phyloP scores from a whole-genome alignment of 2,113 vertebrate genomes.

The Pelodiscus sinensis region DNA sequence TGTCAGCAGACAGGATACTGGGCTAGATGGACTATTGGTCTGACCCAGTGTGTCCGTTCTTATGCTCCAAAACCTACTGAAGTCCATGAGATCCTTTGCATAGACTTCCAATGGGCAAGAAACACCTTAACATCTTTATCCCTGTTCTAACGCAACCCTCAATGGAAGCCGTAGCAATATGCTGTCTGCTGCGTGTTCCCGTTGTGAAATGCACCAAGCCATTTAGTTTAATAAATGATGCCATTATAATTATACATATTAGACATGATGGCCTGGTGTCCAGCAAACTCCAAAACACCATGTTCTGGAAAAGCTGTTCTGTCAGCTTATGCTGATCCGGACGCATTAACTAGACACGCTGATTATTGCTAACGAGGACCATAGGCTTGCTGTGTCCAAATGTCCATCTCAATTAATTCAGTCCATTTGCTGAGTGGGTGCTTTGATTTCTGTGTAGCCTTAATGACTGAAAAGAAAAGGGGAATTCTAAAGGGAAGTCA shows the following conservation, averaged over 20 bases:
- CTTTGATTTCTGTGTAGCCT: background rate
- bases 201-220: background rate
- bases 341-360: background rate
- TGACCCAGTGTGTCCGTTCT: too few relatives aligned
- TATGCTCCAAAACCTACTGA: background rate
- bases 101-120: background rate
- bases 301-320: slow-evolving; percentile 8
- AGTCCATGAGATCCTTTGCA: background rate
- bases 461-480: background rate
- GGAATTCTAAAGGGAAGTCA: background rate
- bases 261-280: background rate
- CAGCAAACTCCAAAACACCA: background rate
- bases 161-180: background rate
- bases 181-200: rapidly evolving
- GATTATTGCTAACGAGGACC: background rate
- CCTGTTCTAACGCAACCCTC: background rate
- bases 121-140: background rate
- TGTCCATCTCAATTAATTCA: background rate
- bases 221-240: slow-evolving; percentile 29
- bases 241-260: slow-evolving; percentile 23
- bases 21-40: too few relatives aligned
- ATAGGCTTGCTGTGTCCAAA: rapidly evolving
- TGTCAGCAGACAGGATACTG: too few relatives aligned
- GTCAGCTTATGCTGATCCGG: background rate
- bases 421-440: background rate